phyloP scores from a whole-genome alignment of 2,113 vertebrate genomes.

The Chlamydotis undulata region DNA sequence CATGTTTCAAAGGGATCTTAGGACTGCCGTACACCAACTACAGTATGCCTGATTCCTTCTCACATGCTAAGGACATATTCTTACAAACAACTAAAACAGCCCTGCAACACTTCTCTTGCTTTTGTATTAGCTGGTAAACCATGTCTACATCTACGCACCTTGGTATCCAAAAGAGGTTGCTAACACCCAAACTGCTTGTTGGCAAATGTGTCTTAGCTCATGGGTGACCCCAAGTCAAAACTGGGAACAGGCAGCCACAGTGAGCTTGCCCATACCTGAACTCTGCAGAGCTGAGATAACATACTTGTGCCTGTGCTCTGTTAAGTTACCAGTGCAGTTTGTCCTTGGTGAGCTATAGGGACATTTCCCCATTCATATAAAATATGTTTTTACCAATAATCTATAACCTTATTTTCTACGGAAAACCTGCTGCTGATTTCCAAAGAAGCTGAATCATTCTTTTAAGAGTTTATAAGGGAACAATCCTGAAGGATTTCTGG shows the following conservation, averaged over 20 bases:
- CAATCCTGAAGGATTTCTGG: not conserved
- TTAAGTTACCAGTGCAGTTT: not conserved
- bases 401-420: not conserved
- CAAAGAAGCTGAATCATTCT: not conserved
- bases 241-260: not conserved
- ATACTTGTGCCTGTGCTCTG: not conserved
- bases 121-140: not conserved
- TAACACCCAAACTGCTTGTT: not conserved
- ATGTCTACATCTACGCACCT: not conserved
- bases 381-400: not conserved
- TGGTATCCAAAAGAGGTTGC: not conserved
- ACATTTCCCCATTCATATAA: not conserved
- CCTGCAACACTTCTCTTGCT: not conserved
- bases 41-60: not conserved
- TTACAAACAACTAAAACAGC: not conserved
- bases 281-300: not conserved
- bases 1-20: not conserved
- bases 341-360: not conserved
- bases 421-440: not conserved
- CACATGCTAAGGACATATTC: not conserved
- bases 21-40: not conserved
- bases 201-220: not conserved
- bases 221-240: not conserved
- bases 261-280: rapidly evolving
- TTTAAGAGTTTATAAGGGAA: not conserved